Percentiles rank a stretch among this genome's conserved stretches.
Evolutionary conservation across 2,113 vertebrate species (phyloP).

Genomic region (Tinamus guttatus): DNA sequence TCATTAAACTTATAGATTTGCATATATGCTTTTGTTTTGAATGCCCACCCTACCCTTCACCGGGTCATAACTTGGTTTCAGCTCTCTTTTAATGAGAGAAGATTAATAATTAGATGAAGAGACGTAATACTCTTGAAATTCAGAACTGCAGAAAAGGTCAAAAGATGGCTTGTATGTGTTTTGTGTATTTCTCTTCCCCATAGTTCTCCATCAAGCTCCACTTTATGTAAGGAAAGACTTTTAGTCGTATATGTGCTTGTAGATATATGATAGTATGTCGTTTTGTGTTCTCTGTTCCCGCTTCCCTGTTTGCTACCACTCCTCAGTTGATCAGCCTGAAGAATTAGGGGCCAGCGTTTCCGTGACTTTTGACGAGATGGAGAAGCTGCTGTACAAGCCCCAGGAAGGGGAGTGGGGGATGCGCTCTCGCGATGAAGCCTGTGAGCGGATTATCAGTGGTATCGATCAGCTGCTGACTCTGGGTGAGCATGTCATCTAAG

Average conservation of each 20-base stretch:
- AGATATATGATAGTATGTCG: background rate
- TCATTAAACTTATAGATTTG: background rate
- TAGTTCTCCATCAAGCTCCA: background rate
- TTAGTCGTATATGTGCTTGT: background rate
- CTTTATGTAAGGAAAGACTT: background rate
- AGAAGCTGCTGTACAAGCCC: conserved; percentile 91
- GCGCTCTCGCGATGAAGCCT: conserved; percentile 86
- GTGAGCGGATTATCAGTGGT: conserved; percentile 87
- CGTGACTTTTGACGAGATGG: conserved; percentile 90
- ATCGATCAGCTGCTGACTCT: conserved; percentile 92
- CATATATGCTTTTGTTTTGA: no score
- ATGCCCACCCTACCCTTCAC: no score
- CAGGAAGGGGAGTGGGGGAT: conserved; percentile 91
- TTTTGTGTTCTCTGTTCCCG: background rate
- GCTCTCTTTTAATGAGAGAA: background rate
- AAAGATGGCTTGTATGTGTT: background rate
- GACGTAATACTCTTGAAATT: background rate
- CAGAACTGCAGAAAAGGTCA: background rate
- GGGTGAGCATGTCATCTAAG: conserved; percentile 76
- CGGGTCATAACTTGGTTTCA: background rate
- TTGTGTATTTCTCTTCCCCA: background rate
- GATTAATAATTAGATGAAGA: background rate
- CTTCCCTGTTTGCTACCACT: background rate
- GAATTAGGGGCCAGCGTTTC: conserved; percentile 88
- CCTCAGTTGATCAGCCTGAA: conserved; percentile 86